Percentiles rank a stretch among this genome's conserved stretches.
Conservation (phyloP, 2,888 invertebrate species). For the Zygogramma bicolorata region DNA sequence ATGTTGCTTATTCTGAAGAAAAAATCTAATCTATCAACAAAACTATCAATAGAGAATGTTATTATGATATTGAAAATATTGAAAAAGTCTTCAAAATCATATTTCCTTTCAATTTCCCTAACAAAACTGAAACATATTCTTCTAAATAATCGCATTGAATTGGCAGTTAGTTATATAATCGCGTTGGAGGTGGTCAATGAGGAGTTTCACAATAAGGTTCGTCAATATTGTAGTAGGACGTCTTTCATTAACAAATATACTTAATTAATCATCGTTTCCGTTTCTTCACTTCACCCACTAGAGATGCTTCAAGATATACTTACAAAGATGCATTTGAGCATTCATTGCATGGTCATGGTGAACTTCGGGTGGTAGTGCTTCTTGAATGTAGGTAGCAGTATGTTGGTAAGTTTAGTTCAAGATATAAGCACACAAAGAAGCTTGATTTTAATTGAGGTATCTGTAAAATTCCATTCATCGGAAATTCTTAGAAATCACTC, state of each 20-base stretch:
- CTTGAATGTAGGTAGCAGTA: not conserved
- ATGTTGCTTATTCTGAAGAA: too few relatives aligned
- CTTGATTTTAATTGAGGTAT: too few relatives aligned
- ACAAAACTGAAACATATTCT: too few relatives aligned
- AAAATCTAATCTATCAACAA: too few relatives aligned
- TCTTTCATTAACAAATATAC: constrained; percentile 2
- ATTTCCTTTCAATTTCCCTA: too few relatives aligned
- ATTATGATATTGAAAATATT: too few relatives aligned
- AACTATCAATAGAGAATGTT: too few relatives aligned
- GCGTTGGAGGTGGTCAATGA: not conserved
- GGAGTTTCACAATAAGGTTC: not conserved
- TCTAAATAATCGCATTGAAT: too few relatives aligned
- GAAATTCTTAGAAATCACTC: not conserved
- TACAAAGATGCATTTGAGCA: not conserved
- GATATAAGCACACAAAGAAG: too few relatives aligned
- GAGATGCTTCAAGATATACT: not conserved
- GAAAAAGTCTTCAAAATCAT: too few relatives aligned
- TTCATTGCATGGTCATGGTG: not conserved
- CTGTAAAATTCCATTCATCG: not conserved
- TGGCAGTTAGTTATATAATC: not conserved
- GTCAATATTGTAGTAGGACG: constrained; percentile 7
- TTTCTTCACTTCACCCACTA: constrained; percentile 11
- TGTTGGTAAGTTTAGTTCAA: not conserved
- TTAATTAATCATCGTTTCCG: constrained; percentile 3
- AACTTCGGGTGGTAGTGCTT: not conserved